Conservation (phyloP, 2,797 vertebrate genomes). For the Xiphophorus birchmanni region DNA sequence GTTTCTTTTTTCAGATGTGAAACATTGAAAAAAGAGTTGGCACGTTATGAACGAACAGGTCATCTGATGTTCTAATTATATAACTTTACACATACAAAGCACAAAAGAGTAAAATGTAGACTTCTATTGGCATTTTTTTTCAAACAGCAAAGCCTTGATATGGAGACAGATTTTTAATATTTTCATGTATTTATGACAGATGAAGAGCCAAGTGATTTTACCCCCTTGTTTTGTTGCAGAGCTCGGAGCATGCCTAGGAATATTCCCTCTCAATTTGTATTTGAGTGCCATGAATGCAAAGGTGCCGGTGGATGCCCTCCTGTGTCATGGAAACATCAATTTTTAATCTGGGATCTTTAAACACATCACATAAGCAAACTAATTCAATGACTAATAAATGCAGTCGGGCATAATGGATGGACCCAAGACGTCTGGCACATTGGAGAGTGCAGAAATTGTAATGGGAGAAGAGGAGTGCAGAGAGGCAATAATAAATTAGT, state of each 20-base stretch:
- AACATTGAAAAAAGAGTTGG: not conserved
- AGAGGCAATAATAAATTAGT: constrained; percentile 15
- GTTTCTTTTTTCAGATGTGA: not conserved
- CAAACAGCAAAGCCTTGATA: not conserved
- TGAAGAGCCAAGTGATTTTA: constrained; percentile 39
- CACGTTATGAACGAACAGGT: not conserved
- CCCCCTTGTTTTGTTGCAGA: constrained; percentile 27
- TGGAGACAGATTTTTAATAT: constrained; percentile 26
- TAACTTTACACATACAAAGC: not conserved
- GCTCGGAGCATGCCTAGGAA: constrained; percentile 73
- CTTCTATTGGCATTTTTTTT: not conserved
- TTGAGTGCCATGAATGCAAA: constrained; percentile 56
- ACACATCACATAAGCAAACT: constrained; percentile 54
- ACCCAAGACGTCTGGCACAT: constrained; percentile 33
- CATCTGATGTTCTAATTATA: not conserved
- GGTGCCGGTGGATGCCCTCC: constrained; percentile 63
- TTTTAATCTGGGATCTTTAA: constrained; percentile 71
- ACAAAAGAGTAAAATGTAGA: not conserved
- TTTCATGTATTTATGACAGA: constrained; percentile 29
- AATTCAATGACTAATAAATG: constrained; percentile 48
- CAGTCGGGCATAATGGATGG: constrained; percentile 32
- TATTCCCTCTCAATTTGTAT: constrained; percentile 75
- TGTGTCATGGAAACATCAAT: constrained; percentile 81
- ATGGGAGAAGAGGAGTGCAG: constrained; percentile 20
- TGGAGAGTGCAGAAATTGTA: constrained; percentile 3